phyloP scores from a whole-genome alignment of 2,888 invertebrate species.

The Lepidocyrtinus sp. region DNA sequence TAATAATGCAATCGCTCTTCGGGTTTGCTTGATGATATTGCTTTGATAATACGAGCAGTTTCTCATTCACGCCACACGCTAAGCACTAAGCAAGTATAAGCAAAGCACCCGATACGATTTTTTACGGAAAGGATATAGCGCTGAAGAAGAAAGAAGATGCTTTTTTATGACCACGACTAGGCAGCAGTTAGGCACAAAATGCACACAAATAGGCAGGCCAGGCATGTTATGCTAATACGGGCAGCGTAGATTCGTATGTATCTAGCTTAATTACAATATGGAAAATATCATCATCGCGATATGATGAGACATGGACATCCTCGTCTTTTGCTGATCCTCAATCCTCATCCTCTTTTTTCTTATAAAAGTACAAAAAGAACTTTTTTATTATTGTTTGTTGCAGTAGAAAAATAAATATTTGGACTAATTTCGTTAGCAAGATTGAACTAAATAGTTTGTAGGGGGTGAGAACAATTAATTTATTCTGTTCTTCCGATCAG shows the following conservation, averaged over 20 bases:
- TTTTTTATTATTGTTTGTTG: slow-evolving; percentile 2
- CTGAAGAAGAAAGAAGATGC: neutral
- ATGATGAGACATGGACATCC: neutral
- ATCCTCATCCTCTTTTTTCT: slow-evolving; percentile 3
- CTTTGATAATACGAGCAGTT: too few relatives aligned
- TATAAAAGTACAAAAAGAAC: slow-evolving; percentile 1
- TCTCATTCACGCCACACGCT: too few relatives aligned
- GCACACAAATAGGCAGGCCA: too few relatives aligned
- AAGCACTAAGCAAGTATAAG: too few relatives aligned
- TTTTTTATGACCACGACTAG: too few relatives aligned
- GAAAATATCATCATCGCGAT: slow-evolving; percentile 10
- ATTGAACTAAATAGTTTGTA: too few relatives aligned
- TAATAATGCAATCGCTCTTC: too few relatives aligned
- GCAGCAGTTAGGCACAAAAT: too few relatives aligned
- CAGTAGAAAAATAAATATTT: slow-evolving; percentile 3
- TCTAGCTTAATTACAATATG: slow-evolving; percentile 6
- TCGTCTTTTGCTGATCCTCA: neutral
- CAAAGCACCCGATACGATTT: neutral
- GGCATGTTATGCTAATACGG: neutral
- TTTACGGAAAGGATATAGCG: slow-evolving; percentile 1
- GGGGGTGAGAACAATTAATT: too few relatives aligned
- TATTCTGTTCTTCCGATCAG: too few relatives aligned
- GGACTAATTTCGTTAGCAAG: too few relatives aligned
- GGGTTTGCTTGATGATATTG: too few relatives aligned
- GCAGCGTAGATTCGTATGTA: neutral